Conservation (phyloP, 2,888 invertebrate species). For the Ptychoptera contaminata region DNA sequence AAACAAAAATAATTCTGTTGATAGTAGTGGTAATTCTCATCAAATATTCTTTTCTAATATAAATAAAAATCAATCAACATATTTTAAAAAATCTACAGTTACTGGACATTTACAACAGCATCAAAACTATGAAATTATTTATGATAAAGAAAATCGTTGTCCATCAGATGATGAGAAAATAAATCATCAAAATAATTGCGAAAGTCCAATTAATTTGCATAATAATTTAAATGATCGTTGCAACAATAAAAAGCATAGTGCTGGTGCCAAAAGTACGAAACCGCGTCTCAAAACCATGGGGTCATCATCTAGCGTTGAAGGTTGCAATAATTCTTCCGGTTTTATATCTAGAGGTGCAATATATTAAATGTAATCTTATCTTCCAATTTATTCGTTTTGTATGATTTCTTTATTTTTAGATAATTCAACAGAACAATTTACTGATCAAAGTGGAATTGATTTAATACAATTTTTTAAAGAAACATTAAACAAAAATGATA, state of each 20-base stretch:
- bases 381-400: neutral
- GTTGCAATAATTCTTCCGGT: conserved; percentile 36
- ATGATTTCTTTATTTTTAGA: conserved; percentile 33
- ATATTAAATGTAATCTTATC: neutral
- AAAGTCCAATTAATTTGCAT: conserved; percentile 15
- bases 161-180: conserved; percentile 16
- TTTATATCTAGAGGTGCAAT: conserved; percentile 38
- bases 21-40: too few relatives aligned
- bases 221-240: neutral
- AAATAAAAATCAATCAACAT: neutral
- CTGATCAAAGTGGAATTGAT: conserved; percentile 61
- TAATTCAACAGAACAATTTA: conserved; percentile 58
- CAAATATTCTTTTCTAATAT: too few relatives aligned
- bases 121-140: conserved; percentile 9
- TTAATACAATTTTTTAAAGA: conserved; percentile 76
- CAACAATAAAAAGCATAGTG: conserved; percentile 24
- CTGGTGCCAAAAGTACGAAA: conserved; percentile 27
- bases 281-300: conserved; percentile 30
- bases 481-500: conserved; percentile 77
- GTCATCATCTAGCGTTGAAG: conserved; percentile 33
- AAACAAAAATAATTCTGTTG: too few relatives aligned
- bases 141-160: conserved; percentile 22
- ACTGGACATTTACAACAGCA: conserved; percentile 9
- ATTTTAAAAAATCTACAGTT: conserved; percentile 9
- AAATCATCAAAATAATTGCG: conserved; percentile 5